Conservation (phyloP, 2,797 vertebrate species). For the Macropus fuliginosus region DNA sequence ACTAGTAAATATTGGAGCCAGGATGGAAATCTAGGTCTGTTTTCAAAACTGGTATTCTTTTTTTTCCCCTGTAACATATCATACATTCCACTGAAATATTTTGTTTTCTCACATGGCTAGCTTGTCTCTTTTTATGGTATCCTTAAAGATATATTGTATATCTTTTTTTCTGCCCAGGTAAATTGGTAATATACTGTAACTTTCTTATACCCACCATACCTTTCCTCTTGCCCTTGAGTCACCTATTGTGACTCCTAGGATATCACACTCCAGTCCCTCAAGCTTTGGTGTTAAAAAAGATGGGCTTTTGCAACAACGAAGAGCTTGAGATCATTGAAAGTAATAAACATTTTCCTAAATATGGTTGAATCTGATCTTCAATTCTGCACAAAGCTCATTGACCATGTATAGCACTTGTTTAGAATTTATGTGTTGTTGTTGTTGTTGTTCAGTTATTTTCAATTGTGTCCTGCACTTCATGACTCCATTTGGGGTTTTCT, state of each 20-base stretch:
- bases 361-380: neutral
- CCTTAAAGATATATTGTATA: neutral
- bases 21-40: neutral
- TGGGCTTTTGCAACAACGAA: neutral
- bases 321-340: neutral
- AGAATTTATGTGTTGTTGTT: neutral
- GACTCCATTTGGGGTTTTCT: neutral
- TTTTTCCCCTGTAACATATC: neutral
- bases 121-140: neutral
- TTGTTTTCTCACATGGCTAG: neutral
- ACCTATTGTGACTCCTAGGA: neutral
- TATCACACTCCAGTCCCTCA: neutral
- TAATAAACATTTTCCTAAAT: neutral
- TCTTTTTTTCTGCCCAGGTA: neutral
- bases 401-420: neutral
- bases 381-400: neutral
- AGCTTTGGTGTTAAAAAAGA: neutral
- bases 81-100: neutral
- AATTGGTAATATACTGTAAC: neutral
- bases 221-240: neutral
- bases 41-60: neutral
- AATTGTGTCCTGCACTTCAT: neutral
- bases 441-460: neutral
- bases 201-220: neutral
- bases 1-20: neutral